Evolutionary conservation across 2,113 vertebrate genomes (phyloP).

Genomic region (Pipa parva): DNA sequence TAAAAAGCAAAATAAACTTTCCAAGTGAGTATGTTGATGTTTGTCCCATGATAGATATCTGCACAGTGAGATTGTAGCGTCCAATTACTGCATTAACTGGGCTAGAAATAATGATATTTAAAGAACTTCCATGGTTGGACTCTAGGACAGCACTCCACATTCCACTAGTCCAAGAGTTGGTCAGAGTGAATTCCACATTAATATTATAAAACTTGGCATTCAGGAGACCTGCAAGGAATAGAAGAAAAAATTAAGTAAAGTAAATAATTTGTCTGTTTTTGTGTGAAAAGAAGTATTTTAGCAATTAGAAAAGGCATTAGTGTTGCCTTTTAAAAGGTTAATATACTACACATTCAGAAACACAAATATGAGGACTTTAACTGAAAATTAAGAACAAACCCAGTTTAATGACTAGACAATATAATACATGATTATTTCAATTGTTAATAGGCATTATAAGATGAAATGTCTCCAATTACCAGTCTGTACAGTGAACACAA

Average conservation of each 20-base stretch:
- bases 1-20: constrained; percentile 83
- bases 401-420: too few species aligned
- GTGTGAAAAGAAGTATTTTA: too few species aligned
- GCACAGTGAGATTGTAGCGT: constrained; percentile 66
- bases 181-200: constrained; percentile 58
- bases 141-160: constrained; percentile 55
- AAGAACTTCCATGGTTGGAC: not conserved
- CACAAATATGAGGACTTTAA: too few species aligned
- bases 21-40: constrained; percentile 52
- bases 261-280: too few species aligned
- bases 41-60: constrained; percentile 57
- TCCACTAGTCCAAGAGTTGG: not conserved
- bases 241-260: not conserved
- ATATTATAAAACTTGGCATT: constrained; percentile 66
- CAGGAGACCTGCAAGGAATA: constrained; percentile 50
- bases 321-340: too few species aligned
- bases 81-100: constrained; percentile 76
- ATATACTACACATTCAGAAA: too few species aligned
- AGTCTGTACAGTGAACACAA: constrained; percentile 63
- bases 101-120: constrained; percentile 53
- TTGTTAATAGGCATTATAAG: too few species aligned
- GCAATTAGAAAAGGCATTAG: too few species aligned
- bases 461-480: too few species aligned
- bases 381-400: too few species aligned
- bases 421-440: too few species aligned